phyloP scores from a whole-genome alignment of 2,888 invertebrate species.

The Rambutsinella grinnellia region DNA sequence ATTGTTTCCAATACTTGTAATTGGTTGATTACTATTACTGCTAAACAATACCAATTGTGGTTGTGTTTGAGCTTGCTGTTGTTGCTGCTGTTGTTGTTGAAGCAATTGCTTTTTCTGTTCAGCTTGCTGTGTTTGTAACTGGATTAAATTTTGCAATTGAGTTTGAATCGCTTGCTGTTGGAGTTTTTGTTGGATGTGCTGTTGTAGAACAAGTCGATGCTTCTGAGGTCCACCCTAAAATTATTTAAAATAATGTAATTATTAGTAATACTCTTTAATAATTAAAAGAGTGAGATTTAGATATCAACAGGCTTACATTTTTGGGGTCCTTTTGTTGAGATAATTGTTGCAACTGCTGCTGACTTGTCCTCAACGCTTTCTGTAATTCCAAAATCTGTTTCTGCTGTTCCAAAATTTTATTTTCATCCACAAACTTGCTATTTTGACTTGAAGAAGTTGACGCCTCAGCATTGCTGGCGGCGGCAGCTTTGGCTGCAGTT shows the following conservation, averaged over 20 bases:
- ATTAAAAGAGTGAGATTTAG: no score
- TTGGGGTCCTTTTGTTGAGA: constrained; percentile 60
- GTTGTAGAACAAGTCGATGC: constrained; percentile 72
- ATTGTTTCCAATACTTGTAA: neutral
- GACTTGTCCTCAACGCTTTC: constrained; percentile 82
- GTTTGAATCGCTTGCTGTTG: constrained; percentile 73
- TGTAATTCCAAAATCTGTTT: constrained; percentile 90
- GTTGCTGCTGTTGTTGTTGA: constrained; percentile 69
- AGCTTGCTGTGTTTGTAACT: constrained; percentile 69
- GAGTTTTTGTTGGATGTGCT: constrained; percentile 80
- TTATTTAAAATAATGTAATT: neutral
- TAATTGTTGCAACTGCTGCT: constrained; percentile 72
- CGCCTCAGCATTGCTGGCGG: neutral
- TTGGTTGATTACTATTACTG: neutral
- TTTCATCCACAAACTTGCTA: constrained; percentile 72
- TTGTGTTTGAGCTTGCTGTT: constrained; percentile 67
- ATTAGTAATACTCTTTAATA: no score
- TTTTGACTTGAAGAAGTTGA: neutral
- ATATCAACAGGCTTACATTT: constrained; percentile 33
- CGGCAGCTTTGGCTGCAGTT: constrained; percentile 21
- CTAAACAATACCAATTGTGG: constrained; percentile 47
- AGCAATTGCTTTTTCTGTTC: constrained; percentile 74
- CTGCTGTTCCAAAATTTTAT: constrained; percentile 86
- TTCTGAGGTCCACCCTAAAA: constrained; percentile 60
- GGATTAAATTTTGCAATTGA: constrained; percentile 66